Base-by-base conservation (phyloP, 1,140 invertebrate species). In the Drosophila guanche region DNA sequence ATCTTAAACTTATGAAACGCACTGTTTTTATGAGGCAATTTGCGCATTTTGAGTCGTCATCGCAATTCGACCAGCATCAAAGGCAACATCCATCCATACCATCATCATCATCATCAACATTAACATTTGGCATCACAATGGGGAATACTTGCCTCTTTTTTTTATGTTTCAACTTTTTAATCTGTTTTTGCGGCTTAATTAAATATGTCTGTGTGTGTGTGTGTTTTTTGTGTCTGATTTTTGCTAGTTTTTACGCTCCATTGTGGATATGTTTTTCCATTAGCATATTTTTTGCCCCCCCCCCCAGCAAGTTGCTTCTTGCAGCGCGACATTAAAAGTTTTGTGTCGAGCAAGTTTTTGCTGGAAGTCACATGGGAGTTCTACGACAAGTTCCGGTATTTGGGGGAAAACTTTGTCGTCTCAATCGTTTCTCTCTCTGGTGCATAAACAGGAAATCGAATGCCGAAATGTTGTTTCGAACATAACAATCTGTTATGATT, bases 381-480 rank as follows among this genome's bases (percentile, higher is more conserved):
- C 55, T 33, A 70, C 40, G 53, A 37, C 33, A 37, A 53, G 50
- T 55, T 53, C 33, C 29, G 42, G 42, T 67, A 29, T 27, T 37
- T 25, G 50, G 45, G 7, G 41, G 65, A 80, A 79, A 81, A 69
- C 56, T 60, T 79, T 42, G 65, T 61, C 70, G 51, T 53, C 65
- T 61, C 52, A 42, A 29, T 37, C 33, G 33, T 1, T 37, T 37
- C 10, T 47, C 41, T 66, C 41, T 66, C 55, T 54, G 81, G 73
- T 76, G 67, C 68, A 81, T 70, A 86, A 88, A 86, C 81, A 86
- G 83, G 81, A 86, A 86, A 86, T 81, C 60, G 59, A 75, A 78
- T 61, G 55, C 72, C 48, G 41, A 63, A 85, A 65, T 73, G 50
- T 47, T 60, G 58, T 60, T 71, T 50, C 45, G 58, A 84, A 80